Evolutionary conservation across 2,797 vertebrate species (phyloP).

Genomic region (Adrianichthys oophorus): DNA sequence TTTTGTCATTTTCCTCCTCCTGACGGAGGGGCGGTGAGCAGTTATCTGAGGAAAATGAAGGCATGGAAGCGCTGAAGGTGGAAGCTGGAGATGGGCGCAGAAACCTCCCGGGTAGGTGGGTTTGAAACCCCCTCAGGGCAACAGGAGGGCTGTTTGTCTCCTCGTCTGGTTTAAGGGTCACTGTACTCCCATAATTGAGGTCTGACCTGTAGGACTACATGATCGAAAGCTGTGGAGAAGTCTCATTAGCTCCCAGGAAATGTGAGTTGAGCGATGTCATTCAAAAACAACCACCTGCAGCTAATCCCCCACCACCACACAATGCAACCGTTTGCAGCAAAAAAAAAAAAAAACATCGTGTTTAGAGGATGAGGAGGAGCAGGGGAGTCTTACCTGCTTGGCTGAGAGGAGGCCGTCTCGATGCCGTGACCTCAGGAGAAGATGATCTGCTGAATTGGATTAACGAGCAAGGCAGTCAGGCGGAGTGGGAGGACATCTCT

Average conservation of each 20-base stretch:
- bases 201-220: constrained; percentile 5
- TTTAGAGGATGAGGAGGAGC: constrained; percentile 2
- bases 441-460: constrained; percentile 73
- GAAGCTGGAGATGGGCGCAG: too few relatives aligned
- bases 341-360: too few relatives aligned
- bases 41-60: constrained; percentile 1
- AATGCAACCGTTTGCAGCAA: too few relatives aligned
- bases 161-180: constrained; percentile 30
- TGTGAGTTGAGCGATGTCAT: background rate
- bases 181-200: constrained; percentile 43
- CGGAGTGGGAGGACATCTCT: constrained; percentile 27
- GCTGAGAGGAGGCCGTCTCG: constrained; percentile 61
- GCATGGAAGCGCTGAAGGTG: too few relatives aligned
- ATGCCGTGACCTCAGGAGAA: constrained; percentile 54
- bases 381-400: constrained; percentile 57
- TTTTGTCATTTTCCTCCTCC: constrained; percentile 6
- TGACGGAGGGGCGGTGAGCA: background rate
- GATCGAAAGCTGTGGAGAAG: constrained; percentile 2
- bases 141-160: constrained; percentile 19
- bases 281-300: constrained; percentile 18
- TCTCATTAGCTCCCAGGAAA: constrained; percentile 14
- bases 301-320: background rate
- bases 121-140: background rate
- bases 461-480: constrained; percentile 46
- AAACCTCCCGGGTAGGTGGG: background rate